Conservation (phyloP, 1,140 invertebrate genomes). For the Drosophila serrata region DNA sequence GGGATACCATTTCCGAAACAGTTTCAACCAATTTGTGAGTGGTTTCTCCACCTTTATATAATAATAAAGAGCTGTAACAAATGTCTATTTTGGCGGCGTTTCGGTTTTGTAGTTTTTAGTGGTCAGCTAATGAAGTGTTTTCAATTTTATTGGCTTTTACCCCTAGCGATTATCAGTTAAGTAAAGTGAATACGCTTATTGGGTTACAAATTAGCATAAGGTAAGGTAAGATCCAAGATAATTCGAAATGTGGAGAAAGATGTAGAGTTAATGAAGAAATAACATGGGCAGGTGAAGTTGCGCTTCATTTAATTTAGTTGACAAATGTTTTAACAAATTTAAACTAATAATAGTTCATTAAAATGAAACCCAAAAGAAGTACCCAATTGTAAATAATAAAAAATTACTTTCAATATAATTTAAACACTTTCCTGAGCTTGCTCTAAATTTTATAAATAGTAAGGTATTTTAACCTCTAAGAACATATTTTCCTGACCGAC, state of each 20-base stretch:
- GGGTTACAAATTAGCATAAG: conserved; percentile 44
- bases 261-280: conserved; percentile 15
- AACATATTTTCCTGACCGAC: neutral
- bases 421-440: neutral
- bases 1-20: conserved; percentile 7
- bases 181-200: conserved; percentile 22
- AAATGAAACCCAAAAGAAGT: neutral
- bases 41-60: conserved; percentile 59
- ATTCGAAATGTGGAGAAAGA: conserved; percentile 6
- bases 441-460: neutral
- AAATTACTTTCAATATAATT: neutral
- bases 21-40: conserved; percentile 37
- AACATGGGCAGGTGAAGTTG: neutral
- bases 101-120: conserved; percentile 57
- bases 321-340: neutral
- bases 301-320: neutral
- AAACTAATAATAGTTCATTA: neutral
- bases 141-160: conserved; percentile 48
- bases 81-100: conserved; percentile 31
- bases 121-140: conserved; percentile 71
- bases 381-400: no score
- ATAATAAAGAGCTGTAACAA: conserved; percentile 61
- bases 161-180: conserved; percentile 41
- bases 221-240: conserved; percentile 16
- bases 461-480: neutral